Evolutionary conservation across 2,797 vertebrate genomes (phyloP).

Genomic region (Molossus alvarezi): DNA sequence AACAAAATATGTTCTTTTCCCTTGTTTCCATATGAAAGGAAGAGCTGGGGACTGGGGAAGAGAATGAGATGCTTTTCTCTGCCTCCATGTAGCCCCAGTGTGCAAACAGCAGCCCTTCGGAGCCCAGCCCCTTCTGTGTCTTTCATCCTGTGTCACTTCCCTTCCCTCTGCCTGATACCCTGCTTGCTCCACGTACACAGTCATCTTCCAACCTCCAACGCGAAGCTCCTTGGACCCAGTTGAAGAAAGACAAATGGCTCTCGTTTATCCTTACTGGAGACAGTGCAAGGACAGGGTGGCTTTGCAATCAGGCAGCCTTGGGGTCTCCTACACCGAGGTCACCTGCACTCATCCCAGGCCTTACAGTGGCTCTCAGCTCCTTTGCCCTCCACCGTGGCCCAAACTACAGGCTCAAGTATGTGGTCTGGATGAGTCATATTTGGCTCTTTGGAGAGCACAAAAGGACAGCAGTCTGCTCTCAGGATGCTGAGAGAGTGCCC

Average conservation of each 20-base stretch:
- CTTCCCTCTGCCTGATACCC: neutral
- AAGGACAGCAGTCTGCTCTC: neutral
- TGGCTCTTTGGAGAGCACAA: neutral
- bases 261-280: neutral
- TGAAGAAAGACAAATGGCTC: neutral
- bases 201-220: neutral
- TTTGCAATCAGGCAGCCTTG: neutral
- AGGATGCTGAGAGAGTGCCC: neutral
- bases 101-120: neutral
- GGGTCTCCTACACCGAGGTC: neutral
- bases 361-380: neutral
- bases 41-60: neutral
- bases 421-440: constrained; percentile 9
- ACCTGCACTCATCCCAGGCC: neutral
- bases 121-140: rapidly evolving
- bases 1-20: neutral
- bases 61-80: neutral
- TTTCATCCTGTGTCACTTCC: neutral
- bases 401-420: constrained; percentile 29
- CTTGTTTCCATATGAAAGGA: neutral
- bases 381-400: neutral
- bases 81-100: neutral
- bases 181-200: neutral
- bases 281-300: neutral
- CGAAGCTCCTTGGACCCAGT: neutral